These are phyloP conservation scores for Ochlodes sylvanus DNA, from an alignment of 2,888 invertebrate species.

Conservation along the genomic window DNA sequence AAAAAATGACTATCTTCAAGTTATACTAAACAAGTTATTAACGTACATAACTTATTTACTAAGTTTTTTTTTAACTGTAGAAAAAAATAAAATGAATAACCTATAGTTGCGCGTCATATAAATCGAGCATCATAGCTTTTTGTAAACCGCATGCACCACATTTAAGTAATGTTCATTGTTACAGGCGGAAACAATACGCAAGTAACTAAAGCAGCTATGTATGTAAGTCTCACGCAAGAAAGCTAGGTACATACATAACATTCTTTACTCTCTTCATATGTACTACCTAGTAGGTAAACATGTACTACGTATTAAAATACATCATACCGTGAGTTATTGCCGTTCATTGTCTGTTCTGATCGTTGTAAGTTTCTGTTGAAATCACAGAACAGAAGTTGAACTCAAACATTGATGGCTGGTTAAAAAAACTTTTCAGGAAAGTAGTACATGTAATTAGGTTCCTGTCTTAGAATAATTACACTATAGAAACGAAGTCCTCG, in stretches of 20 bases:
- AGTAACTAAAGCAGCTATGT: conserved; percentile 4
- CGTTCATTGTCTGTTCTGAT: neutral
- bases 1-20: conserved; percentile 15
- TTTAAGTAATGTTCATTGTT: conserved; percentile 22
- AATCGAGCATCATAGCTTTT: conserved; percentile 9
- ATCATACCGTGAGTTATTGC: neutral
- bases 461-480: too few species aligned
- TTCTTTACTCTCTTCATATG: neutral
- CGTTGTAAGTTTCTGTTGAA: neutral
- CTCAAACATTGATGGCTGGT: neutral
- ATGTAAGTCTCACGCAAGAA: conserved; percentile 3
- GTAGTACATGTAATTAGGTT: neutral
- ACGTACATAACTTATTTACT: too few species aligned
- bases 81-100: neutral
- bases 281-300: conserved; percentile 4
- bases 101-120: conserved; percentile 7
- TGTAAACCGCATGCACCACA: conserved; percentile 5
- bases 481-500: too few species aligned
- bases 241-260: conserved; percentile 1
- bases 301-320: neutral
- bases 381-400: too few species aligned
- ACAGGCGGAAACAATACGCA: conserved; percentile 15
- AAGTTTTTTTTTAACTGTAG: neutral
- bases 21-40: too few species aligned
- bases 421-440: neutral